A percentile compares a stretch with the other conserved stretches of the same genome.
Conservation (phyloP, 2,888 invertebrate genomes). For the Thymelicus lineola region DNA sequence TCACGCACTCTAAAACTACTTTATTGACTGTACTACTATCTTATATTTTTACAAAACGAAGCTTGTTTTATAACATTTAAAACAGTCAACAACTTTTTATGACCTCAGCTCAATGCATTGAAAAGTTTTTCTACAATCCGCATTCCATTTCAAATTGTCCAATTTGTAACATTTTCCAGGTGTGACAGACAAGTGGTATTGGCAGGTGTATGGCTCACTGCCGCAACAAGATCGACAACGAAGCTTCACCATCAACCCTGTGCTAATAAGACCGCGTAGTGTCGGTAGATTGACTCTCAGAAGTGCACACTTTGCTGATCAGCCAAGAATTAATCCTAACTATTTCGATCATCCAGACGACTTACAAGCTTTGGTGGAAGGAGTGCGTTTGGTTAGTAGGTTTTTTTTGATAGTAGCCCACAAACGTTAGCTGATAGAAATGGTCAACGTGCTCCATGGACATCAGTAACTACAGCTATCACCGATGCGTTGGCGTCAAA, state of each 20-base stretch:
- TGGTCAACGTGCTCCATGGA: too few species aligned
- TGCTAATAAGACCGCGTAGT: conserved; percentile 90
- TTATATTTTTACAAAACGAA: too few species aligned
- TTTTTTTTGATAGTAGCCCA: not conserved
- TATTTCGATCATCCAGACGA: conserved; percentile 91
- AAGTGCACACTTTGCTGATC: conserved; percentile 89
- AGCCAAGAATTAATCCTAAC: conserved; percentile 92
- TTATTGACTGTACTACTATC: too few species aligned
- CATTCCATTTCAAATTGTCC: too few species aligned
- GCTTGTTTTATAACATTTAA: too few species aligned
- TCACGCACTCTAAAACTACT: too few species aligned
- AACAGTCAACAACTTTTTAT: too few species aligned
- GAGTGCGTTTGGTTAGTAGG: conserved; percentile 87
- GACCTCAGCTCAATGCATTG: too few species aligned
- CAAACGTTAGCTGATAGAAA: too few species aligned
- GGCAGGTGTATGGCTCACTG: conserved; percentile 82
- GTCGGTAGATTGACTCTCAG: conserved; percentile 89
- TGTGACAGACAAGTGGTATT: conserved; percentile 85
- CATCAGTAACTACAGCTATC: too few species aligned
- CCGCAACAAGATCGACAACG: conserved; percentile 67
- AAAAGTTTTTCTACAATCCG: too few species aligned
- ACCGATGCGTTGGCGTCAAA: too few species aligned
- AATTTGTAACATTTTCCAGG: conserved; percentile 55
- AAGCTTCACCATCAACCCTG: conserved; percentile 89
- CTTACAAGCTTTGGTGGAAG: conserved; percentile 89